Evolutionary conservation across 2,888 invertebrate species (phyloP).

Genomic region (Sthenelais limicola): DNA sequence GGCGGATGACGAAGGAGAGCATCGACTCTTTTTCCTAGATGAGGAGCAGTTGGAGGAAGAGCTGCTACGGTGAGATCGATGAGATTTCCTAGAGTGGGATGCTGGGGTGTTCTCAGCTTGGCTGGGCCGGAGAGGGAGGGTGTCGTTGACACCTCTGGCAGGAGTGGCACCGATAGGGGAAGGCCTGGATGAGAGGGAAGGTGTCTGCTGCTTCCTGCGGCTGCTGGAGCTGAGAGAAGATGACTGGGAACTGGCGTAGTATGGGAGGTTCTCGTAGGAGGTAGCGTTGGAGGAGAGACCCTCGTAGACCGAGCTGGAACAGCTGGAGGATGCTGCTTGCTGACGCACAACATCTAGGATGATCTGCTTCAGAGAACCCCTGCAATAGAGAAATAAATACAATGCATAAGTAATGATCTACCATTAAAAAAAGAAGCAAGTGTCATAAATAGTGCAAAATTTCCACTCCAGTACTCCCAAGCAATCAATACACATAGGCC

Average conservation of each 20-base stretch:
- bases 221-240: too few relatives aligned
- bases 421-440: neutral
- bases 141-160: neutral
- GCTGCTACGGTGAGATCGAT: neutral
- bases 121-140: slow-evolving; percentile 12
- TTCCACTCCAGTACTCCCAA: too few relatives aligned
- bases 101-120: neutral
- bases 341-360: slow-evolving; percentile 35
- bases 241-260: neutral
- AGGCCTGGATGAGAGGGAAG: too few relatives aligned
- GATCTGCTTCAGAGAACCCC: slow-evolving; percentile 39
- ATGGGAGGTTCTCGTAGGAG: neutral
- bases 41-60: too few relatives aligned
- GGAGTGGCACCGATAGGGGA: too few relatives aligned
- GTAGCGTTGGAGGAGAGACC: neutral
- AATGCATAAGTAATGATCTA: neutral
- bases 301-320: slow-evolving; percentile 3
- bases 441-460: too few relatives aligned
- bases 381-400: slow-evolving; percentile 26
- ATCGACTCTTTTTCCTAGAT: too few relatives aligned
- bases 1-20: neutral
- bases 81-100: neutral
- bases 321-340: neutral
- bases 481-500: too few relatives aligned
- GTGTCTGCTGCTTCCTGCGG: too few relatives aligned